Evolutionary conservation across 2,113 vertebrate species (phyloP).

Genomic region (Chloroceryle aenea): DNA sequence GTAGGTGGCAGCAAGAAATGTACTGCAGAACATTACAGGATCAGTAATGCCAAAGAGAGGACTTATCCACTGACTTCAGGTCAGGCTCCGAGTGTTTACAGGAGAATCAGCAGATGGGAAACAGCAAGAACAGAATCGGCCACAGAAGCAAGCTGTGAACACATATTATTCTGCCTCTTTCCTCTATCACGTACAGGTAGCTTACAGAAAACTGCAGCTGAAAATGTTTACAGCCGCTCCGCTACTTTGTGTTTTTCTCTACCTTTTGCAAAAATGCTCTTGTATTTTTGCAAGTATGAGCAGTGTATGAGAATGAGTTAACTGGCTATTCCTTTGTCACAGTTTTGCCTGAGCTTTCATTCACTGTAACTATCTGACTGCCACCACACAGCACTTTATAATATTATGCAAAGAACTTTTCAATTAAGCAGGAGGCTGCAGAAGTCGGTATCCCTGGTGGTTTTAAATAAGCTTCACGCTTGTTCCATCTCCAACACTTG

Average conservation of each 20-base stretch:
- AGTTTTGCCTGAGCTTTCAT: slow-evolving; percentile 6
- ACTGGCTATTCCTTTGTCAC: not conserved
- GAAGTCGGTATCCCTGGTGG: not conserved
- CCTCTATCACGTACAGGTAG: fast-evolving
- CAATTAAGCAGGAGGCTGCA: slow-evolving; percentile 48
- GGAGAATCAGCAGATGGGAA: not conserved
- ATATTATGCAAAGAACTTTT: slow-evolving; percentile 10
- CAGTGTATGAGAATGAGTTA: not conserved
- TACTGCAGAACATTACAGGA: not conserved
- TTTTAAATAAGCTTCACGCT: slow-evolving; percentile 9
- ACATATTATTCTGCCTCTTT: not conserved
- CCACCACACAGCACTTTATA: not conserved
- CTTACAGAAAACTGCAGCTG: not conserved
- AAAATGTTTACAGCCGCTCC: not conserved
- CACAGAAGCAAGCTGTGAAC: not conserved
- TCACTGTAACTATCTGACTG: not conserved
- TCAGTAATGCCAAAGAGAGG: not conserved
- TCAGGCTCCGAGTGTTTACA: not conserved
- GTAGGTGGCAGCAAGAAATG: not conserved
- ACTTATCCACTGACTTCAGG: not conserved
- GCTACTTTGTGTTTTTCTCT: not conserved
- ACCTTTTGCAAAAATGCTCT: no score
- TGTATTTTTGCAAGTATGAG: not conserved
- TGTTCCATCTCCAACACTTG: slow-evolving; percentile 6
- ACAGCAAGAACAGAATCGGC: not conserved